A percentile compares a stretch with the other conserved stretches of the same genome.
Evolutionary conservation across 2,113 vertebrate genomes (phyloP).

Genomic region (Alexandromys fortis): DNA sequence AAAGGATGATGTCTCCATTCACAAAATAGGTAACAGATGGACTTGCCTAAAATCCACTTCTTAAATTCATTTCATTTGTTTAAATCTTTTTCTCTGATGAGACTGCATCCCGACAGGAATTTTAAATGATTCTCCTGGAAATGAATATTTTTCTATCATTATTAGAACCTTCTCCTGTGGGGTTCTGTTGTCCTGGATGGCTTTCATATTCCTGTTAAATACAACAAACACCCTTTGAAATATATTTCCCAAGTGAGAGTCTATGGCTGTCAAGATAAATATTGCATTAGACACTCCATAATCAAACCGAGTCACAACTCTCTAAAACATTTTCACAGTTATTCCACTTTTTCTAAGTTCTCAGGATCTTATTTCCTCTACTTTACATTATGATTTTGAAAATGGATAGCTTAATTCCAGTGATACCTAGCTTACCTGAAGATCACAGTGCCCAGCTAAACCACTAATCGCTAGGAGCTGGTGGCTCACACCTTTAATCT

Average conservation of each 20-base stretch:
- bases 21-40: slow-evolving; percentile 56
- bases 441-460: too few relatives aligned
- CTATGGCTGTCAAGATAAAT: slow-evolving; percentile 56
- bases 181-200: slow-evolving; percentile 19
- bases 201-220: slow-evolving; percentile 65
- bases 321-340: slow-evolving; percentile 4
- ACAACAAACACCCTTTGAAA: slow-evolving; percentile 61
- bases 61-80: slow-evolving; percentile 73
- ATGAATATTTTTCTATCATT: slow-evolving; percentile 50
- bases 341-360: slow-evolving; percentile 25
- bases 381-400: slow-evolving; percentile 5
- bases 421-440: too few relatives aligned
- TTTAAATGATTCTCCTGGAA: slow-evolving; percentile 65
- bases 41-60: slow-evolving; percentile 33
- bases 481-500: too few relatives aligned
- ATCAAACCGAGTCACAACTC: slow-evolving; percentile 19
- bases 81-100: slow-evolving; percentile 65
- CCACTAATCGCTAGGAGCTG: too few relatives aligned
- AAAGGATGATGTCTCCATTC: slow-evolving; percentile 40
- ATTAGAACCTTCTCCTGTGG: slow-evolving; percentile 41
- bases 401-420: background rate
- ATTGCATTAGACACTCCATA: background rate
- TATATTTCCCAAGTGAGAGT: slow-evolving; percentile 37
- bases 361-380: slow-evolving; percentile 14
- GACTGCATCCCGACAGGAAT: slow-evolving; percentile 43